Conservation (phyloP, 2,797 vertebrate genomes). For the Bryconaethiops microstoma region DNA sequence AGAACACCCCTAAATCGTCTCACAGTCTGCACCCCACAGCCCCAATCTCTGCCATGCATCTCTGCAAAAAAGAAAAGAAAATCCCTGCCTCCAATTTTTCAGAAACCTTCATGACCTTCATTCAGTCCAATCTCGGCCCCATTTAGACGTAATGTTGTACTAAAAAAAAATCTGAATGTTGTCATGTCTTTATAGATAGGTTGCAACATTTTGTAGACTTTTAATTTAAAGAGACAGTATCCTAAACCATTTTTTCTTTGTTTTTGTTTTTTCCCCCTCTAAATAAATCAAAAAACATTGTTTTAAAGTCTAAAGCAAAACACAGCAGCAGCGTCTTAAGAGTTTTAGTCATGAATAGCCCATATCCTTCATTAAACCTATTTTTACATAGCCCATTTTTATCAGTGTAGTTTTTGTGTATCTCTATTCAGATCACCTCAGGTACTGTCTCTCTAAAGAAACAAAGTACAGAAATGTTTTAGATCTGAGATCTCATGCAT, state of each 20-base stretch:
- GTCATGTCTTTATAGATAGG: conserved; percentile 95
- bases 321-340: conserved; percentile 28
- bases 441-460: conserved; percentile 96
- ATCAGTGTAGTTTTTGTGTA: not conserved
- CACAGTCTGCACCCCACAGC: conserved; percentile 21
- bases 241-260: conserved; percentile 65
- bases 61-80: conserved; percentile 53
- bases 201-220: conserved; percentile 86
- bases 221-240: conserved; percentile 98
- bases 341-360: conserved; percentile 35
- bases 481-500: conserved; percentile 90
- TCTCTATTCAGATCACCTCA: not conserved
- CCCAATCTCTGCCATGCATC: conserved; percentile 54
- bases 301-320: conserved; percentile 39
- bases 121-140: conserved; percentile 84
- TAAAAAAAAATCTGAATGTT: conserved; percentile 87
- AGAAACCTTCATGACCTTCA: conserved; percentile 80
- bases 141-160: conserved; percentile 91
- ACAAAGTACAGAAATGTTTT: conserved; percentile 86
- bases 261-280: conserved; percentile 27
- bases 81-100: conserved; percentile 77
- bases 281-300: conserved; percentile 25
- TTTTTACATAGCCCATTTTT: too few species aligned
- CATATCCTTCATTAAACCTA: conserved; percentile 14
- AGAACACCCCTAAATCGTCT: conserved; percentile 66